Percentiles rank a stretch among this genome's conserved stretches.
phyloP scores from a whole-genome alignment of 2,113 vertebrate genomes.

The Pogonocichla stellata region DNA sequence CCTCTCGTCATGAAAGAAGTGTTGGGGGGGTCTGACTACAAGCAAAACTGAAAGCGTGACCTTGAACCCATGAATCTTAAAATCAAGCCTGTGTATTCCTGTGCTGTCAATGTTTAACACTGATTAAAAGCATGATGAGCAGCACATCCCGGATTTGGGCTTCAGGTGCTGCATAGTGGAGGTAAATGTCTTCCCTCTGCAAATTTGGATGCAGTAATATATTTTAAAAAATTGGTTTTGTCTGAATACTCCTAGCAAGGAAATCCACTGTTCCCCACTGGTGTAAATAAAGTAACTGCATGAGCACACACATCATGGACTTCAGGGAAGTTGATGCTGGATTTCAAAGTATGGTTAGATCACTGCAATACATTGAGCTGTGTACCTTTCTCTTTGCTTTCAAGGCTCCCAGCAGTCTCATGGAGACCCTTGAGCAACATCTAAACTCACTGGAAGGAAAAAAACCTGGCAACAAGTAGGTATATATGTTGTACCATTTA shows the following conservation, averaged over 20 bases:
- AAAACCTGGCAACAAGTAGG: slow-evolving; percentile 88
- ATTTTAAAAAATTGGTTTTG: background rate
- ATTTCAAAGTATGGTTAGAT: background rate
- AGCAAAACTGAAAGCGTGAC: background rate
- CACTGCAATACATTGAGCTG: background rate
- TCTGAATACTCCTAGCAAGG: background rate
- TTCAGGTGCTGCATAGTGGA: background rate
- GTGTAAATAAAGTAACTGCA: background rate
- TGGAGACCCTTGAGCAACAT: slow-evolving; percentile 97
- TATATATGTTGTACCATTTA: background rate
- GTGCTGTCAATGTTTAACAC: background rate
- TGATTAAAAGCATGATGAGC: background rate
- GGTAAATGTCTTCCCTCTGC: background rate
- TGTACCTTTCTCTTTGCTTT: slow-evolving; percentile 58
- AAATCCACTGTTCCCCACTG: background rate
- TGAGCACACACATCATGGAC: background rate
- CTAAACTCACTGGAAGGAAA: slow-evolving; percentile 98
- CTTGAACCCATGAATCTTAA: background rate
- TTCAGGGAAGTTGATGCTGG: background rate
- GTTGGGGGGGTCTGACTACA: background rate
- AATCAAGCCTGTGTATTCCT: background rate
- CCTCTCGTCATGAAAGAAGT: background rate
- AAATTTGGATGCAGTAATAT: background rate
- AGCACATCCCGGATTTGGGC: background rate
- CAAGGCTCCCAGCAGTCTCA: slow-evolving; percentile 96